These are phyloP conservation scores for Andrena dorsata DNA, from an alignment of 2,888 invertebrate genomes.

Conservation along the genomic window DNA sequence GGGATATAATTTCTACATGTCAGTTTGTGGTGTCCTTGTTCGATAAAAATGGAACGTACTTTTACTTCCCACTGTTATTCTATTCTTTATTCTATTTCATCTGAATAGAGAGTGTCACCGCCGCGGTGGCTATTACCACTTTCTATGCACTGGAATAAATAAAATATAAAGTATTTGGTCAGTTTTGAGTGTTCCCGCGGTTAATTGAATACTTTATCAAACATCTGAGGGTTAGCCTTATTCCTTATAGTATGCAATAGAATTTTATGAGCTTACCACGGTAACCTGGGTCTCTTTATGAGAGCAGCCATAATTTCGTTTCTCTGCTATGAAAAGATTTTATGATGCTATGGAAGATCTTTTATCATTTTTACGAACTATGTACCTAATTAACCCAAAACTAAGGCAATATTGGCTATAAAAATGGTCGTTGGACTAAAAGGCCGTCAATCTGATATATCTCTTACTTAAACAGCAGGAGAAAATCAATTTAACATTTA, in stretches of 20 bases:
- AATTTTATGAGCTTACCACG: background rate
- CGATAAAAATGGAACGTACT: too few species aligned
- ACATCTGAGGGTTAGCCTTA: background rate
- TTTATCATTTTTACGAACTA: background rate
- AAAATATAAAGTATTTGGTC: background rate
- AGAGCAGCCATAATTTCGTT: background rate
- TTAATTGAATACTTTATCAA: constrained; percentile 6
- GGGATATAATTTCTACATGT: too few species aligned
- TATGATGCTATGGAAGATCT: background rate
- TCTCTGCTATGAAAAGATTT: background rate
- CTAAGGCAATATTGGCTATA: background rate
- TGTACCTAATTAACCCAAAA: background rate
- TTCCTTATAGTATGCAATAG: background rate
- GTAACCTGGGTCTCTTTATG: background rate
- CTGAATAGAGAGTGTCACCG: too few species aligned
- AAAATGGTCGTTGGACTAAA: background rate
- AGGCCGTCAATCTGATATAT: background rate
- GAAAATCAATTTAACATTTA: too few species aligned
- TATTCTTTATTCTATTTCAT: too few species aligned
- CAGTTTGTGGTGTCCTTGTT: too few species aligned
- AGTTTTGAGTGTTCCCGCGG: background rate
- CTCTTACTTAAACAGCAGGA: background rate
- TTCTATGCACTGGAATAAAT: background rate
- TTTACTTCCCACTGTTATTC: too few species aligned
- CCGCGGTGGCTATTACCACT: background rate